Percentiles rank a stretch among this genome's conserved stretches.
These are phyloP conservation scores for Tubiluchus corallicola DNA, from an alignment of 2,888 invertebrate genomes.

Conservation along the genomic window DNA sequence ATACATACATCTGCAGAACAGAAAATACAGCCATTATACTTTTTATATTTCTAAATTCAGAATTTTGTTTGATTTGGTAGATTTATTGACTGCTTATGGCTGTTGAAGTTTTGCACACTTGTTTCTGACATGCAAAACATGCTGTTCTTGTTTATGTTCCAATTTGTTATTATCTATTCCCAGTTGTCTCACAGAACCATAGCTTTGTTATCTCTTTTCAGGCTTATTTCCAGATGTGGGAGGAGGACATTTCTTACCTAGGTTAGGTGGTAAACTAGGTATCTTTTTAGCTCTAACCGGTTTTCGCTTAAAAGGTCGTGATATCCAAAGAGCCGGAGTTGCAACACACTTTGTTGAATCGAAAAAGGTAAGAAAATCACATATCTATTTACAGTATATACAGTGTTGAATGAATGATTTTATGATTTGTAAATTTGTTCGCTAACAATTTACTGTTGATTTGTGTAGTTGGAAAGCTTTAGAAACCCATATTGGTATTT, in stretches of 20 bases:
- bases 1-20: no score
- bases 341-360: conserved; percentile 72
- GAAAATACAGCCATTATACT: no score
- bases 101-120: not conserved
- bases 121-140: not conserved
- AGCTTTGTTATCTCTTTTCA: conserved; percentile 13
- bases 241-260: conserved; percentile 71
- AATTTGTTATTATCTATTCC: not conserved
- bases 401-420: no score
- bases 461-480: no score
- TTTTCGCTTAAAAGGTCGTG: conserved; percentile 48
- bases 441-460: no score
- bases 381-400: not conserved
- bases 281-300: conserved; percentile 78
- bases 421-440: no score
- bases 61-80: conserved; percentile 7
- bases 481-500: no score
- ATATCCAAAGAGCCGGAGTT: conserved; percentile 67
- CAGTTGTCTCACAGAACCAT: not conserved
- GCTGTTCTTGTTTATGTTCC: not conserved
- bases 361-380: conserved; percentile 27
- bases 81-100: conserved; percentile 7
- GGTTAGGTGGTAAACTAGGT: conserved; percentile 65
- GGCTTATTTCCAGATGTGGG: conserved; percentile 91
- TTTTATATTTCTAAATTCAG: conserved; percentile 1